These are phyloP conservation scores for Pipa parva DNA, from an alignment of 2,113 vertebrate species.

Conservation along the genomic window DNA sequence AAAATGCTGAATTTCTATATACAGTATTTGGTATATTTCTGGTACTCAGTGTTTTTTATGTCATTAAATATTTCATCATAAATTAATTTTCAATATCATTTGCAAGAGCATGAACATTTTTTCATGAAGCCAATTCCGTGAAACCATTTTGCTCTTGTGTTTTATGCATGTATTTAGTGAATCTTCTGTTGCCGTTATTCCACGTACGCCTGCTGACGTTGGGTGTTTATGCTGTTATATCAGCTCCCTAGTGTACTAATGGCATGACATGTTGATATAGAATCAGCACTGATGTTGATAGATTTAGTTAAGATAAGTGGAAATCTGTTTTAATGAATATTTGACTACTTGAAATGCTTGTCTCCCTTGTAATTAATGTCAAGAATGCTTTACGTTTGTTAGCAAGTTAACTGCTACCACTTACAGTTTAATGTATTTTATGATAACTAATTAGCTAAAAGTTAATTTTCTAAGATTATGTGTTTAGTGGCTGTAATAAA, in stretches of 20 bases:
- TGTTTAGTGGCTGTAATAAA: neutral
- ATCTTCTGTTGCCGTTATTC: too few relatives aligned
- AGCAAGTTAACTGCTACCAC: slow-evolving; percentile 9
- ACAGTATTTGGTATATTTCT: too few relatives aligned
- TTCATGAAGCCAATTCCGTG: too few relatives aligned
- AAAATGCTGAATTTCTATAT: too few relatives aligned
- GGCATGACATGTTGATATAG: slow-evolving; percentile 9
- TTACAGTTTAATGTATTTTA: slow-evolving; percentile 16
- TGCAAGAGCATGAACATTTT: too few relatives aligned
- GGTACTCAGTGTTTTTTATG: too few relatives aligned
- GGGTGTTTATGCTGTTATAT: neutral
- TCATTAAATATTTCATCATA: too few relatives aligned
- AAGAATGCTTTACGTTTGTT: slow-evolving; percentile 30
- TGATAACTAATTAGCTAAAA: neutral
- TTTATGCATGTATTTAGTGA: too few relatives aligned
- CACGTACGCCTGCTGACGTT: neutral
- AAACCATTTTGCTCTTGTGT: too few relatives aligned
- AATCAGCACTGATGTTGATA: slow-evolving; percentile 17
- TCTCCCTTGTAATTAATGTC: slow-evolving; percentile 23
- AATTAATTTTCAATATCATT: too few relatives aligned
- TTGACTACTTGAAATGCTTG: slow-evolving; percentile 20
- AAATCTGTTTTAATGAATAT: slow-evolving; percentile 32
- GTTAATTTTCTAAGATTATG: neutral
- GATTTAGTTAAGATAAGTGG: slow-evolving; percentile 26
- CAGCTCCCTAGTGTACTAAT: slow-evolving; percentile 17